Base-by-base conservation (phyloP, 2,797 vertebrate species). In the Astyanax mexicanus region DNA sequence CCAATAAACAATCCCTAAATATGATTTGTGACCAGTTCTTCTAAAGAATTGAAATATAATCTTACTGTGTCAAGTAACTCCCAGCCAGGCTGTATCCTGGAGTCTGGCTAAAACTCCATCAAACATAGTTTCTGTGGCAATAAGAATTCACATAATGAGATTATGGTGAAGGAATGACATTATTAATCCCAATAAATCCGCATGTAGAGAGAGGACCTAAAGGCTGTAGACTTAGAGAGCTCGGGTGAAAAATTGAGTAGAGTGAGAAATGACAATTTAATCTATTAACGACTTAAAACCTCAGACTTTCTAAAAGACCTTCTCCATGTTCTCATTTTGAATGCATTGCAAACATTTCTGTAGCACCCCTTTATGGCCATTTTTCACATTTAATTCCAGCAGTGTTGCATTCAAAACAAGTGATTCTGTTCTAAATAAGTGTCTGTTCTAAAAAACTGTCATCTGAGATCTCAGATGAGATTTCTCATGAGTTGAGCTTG, bases 361-460 rank as follows among this genome's bases (percentile, higher is more conserved):
- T n/a, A 12, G n/a, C 29, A 40, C 77, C 72, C 38, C 57, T 77
- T 69, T 2, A 47, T 74, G 71, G 71, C 45, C 49, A 3, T 0
- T 51, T 13, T 11, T 45, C 17, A 37, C 21, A 58, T 4, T 40
- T 37, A 13, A 38, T 8, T 10, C 32, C 8, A 10, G 61, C 19
- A 45, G 29, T 38, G 19, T 37, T 8, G 13, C 8, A 1, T n/a
- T 37, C 4, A 23, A 32, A 64, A 44, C 6, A 52, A 15, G 27
- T 40, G 4, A 40, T 60, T 60, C 35, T 37, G 3, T 61, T 21
- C 61, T 38, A 61, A 61, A 61, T 15, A 44, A 44, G 10, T n/a
- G 35, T 38, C n/a, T 45, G 35, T 47, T 57, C 38, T 44, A 47
- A 29, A 27, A 7, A 45, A 70, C 25, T 21, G 61, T 67, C 5